Evolutionary conservation across 2,113 vertebrate genomes (phyloP).

Genomic region (Phrynosoma platyrhinos): DNA sequence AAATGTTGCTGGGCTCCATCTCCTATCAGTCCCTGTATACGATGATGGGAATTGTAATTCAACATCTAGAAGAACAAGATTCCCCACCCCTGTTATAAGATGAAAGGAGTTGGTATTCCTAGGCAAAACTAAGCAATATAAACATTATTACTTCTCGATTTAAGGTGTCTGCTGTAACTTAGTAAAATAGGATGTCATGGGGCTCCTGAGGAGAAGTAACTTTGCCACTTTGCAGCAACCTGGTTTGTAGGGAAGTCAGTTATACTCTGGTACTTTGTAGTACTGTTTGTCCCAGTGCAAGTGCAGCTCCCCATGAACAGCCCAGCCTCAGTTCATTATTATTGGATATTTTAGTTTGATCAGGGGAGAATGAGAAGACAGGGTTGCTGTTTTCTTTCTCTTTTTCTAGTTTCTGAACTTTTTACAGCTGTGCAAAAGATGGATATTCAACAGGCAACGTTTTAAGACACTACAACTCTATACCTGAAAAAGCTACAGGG

Average conservation of each 20-base stretch:
- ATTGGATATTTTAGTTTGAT: neutral
- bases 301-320: neutral
- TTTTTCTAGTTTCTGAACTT: neutral
- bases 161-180: neutral
- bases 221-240: neutral
- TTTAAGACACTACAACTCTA: neutral
- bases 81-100: neutral
- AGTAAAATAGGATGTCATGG: neutral
- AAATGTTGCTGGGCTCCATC: no score
- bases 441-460: neutral
- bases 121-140: neutral
- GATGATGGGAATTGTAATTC: neutral
- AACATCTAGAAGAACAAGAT: neutral
- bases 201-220: neutral
- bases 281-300: neutral
- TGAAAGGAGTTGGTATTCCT: neutral
- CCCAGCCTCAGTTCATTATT: neutral
- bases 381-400: neutral
- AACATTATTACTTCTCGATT: neutral
- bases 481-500: neutral
- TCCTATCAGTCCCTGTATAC: neutral
- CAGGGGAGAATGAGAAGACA: no score
- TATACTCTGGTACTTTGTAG: no score
- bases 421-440: neutral
- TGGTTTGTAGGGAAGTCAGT: neutral